phyloP scores from a whole-genome alignment of 1,140 invertebrate species.

The Diorhabda sublineata region DNA sequence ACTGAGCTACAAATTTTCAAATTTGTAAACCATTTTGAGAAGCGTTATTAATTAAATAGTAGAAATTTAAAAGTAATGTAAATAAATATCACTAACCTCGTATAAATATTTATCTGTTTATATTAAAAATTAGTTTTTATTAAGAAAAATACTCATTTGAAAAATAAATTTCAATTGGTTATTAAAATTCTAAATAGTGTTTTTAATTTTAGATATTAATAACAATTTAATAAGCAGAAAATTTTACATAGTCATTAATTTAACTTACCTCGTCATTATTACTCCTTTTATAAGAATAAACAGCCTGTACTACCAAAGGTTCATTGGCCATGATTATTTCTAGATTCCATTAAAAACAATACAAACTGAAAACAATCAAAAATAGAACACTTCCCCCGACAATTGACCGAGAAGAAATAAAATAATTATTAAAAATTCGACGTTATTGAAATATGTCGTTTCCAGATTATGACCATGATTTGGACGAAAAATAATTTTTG shows the following conservation, averaged over 20 bases:
- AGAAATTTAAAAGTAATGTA: too few relatives aligned
- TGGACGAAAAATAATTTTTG: constrained; percentile 40
- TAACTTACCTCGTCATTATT: constrained; percentile 92
- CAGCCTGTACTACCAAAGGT: constrained; percentile 77
- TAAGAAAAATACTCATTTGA: too few relatives aligned
- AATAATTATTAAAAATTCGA: constrained; percentile 17
- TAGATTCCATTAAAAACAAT: constrained; percentile 23
- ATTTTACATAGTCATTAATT: neutral
- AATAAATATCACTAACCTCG: too few relatives aligned
- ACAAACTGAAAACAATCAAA: constrained; percentile 6
- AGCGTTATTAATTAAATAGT: too few relatives aligned
- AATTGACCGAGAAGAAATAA: neutral
- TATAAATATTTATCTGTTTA: too few relatives aligned
- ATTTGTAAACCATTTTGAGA: too few relatives aligned
- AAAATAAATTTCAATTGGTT: too few relatives aligned
- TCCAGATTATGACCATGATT: constrained; percentile 36
- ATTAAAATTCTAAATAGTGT: too few relatives aligned
- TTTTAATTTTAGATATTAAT: too few relatives aligned
- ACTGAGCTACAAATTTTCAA: too few relatives aligned
- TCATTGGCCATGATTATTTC: constrained; percentile 53
- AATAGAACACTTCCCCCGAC: constrained; percentile 3
- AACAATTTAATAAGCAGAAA: neutral
- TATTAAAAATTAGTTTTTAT: too few relatives aligned
- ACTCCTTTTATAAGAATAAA: constrained; percentile 89
- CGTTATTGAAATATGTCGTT: constrained; percentile 9